Conservation (phyloP, 2,797 vertebrate genomes). For the Selene dorsalis region DNA sequence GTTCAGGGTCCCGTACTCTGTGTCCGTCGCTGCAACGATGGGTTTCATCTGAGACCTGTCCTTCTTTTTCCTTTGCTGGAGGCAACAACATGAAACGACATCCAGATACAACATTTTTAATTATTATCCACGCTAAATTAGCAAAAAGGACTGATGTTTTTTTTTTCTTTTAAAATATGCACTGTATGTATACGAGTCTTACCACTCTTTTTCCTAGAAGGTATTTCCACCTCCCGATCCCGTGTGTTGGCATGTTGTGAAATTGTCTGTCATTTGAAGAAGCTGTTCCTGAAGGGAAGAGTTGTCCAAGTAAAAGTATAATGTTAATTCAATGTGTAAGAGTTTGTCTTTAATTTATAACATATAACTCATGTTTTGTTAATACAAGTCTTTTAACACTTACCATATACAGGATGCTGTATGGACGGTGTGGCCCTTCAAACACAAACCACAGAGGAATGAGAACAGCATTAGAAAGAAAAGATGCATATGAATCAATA, state of each 20-base stretch:
- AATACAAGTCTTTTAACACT: neutral
- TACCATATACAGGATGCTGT: slow-evolving; percentile 62
- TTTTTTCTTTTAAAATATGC: no score
- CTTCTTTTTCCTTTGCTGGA: slow-evolving; percentile 84
- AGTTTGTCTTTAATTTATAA: neutral
- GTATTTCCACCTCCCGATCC: slow-evolving; percentile 89
- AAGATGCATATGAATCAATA: neutral
- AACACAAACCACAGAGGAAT: neutral
- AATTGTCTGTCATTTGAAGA: slow-evolving; percentile 80
- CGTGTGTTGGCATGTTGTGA: slow-evolving; percentile 86
- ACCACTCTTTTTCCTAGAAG: slow-evolving; percentile 84
- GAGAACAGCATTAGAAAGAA: neutral
- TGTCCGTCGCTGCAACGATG: slow-evolving; percentile 80
- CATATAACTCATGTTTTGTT: neutral
- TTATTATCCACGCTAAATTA: neutral
- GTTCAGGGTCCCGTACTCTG: slow-evolving; percentile 89
- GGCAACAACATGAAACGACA: neutral
- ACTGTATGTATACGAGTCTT: no score
- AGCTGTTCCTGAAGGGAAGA: slow-evolving; percentile 34
- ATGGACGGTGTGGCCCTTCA: slow-evolving; percentile 51
- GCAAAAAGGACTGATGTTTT: neutral
- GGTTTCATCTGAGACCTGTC: slow-evolving; percentile 82
- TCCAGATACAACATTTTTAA: neutral
- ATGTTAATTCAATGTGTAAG: neutral
- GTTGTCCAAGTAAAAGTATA: neutral